Conservation (phyloP, 2,113 vertebrate species). For the Plecotus auritus region DNA sequence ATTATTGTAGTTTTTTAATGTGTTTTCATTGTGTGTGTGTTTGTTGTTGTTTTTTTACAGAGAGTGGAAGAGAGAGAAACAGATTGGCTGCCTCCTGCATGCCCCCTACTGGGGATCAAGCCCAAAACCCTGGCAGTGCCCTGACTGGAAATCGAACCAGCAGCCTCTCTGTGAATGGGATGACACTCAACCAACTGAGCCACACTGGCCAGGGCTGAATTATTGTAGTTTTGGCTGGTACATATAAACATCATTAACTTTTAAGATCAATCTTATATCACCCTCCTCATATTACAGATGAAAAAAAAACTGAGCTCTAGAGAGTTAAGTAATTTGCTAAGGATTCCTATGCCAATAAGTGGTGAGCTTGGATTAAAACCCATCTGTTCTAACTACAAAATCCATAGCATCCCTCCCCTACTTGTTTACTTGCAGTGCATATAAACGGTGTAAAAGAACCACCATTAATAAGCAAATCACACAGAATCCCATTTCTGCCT, state of each 20-base stretch:
- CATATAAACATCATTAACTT: not conserved
- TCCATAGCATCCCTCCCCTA: too few species aligned
- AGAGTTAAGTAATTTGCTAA: not conserved
- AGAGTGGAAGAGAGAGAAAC: too few species aligned
- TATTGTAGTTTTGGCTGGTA: not conserved
- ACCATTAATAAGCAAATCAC: not conserved
- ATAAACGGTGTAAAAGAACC: not conserved
- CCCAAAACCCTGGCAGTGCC: too few species aligned
- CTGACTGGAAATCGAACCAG: too few species aligned
- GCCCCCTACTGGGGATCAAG: too few species aligned
- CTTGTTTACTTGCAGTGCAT: not conserved
- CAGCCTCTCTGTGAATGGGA: too few species aligned
- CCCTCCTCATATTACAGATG: not conserved
- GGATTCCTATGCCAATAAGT: not conserved
- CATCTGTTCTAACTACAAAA: not conserved
- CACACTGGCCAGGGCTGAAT: not conserved
- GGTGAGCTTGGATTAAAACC: not conserved
- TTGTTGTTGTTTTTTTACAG: too few species aligned
- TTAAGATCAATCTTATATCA: not conserved
- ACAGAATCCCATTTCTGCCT: not conserved
- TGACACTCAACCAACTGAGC: too few species aligned
- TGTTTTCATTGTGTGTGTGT: too few species aligned
- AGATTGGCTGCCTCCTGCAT: too few species aligned
- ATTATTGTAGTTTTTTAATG: too few species aligned
- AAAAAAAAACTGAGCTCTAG: not conserved